Evolutionary conservation across 2,888 invertebrate species (phyloP), one percentile per base, ranked within the genome.

Genomic region (Sesamia inferens): DNA sequence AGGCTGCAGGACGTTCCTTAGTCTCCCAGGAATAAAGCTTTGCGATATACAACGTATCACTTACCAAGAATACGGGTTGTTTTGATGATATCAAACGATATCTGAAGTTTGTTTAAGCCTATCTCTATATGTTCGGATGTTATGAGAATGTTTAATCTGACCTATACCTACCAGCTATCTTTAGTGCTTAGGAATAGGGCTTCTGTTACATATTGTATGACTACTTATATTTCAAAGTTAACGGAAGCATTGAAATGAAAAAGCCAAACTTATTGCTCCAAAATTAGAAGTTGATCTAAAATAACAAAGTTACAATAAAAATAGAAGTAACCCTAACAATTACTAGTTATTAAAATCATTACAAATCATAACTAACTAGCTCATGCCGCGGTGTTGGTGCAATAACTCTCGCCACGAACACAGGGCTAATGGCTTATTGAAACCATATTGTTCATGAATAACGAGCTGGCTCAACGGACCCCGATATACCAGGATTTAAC

Each of bases 331-430:
- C 84, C 83, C 84, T 81, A 79, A 79, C 84, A 88, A 90, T 90
- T 90, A 88, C 76, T 68, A 51, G 70, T 79, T 81, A 87, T 91
- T 89, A 90, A 82, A 82, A 81, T 69, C 62, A 76, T 73, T 81
- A 90, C 90, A 90, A 89, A 90, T 90, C 90, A 90, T 85, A 84
- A 66, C 82, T 87, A 88, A 89, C 87, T 86, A 84, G 82, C 71
- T 58, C 44, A 73, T 44, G 71, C 84, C 79, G 76, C 80, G 82
- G 83, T 78, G 74, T 71, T 82, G 81, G 70, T 74, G 85, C 82
- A 73, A 86, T 88, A 89, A 87, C 83, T 88, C 89, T 87, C 80
- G 71, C 75, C 81, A 83, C 74, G 67, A 86, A 85, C 83, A 87
- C 87, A 86, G 74, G 79, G 80, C 82, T 87, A 89, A 88, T 88